phyloP scores from a whole-genome alignment of 2,797 vertebrate species.

The Danionella dracula region DNA sequence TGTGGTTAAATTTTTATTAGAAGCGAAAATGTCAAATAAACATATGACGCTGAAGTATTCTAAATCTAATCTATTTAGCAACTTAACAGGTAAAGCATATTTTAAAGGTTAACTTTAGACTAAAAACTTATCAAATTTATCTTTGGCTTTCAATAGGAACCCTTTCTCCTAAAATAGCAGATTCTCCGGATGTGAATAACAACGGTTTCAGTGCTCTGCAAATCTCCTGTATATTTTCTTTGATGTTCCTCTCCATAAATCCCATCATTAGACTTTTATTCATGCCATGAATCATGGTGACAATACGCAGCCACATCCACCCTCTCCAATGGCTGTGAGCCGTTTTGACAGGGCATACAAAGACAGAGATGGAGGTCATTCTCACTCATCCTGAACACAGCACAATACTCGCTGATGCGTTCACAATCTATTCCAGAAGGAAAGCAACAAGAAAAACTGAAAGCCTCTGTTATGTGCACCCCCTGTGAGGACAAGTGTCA shows the following conservation, averaged over 20 bases:
- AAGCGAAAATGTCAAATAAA: too few species aligned
- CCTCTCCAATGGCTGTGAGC: conserved; percentile 20
- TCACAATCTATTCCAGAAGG: conserved; percentile 53
- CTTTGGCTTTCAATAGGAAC: too few species aligned
- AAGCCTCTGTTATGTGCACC: conserved; percentile 26
- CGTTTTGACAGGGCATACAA: conserved; percentile 47
- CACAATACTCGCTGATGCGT: conserved; percentile 55
- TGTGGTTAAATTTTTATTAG: too few species aligned
- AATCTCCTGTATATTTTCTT: conserved; percentile 36
- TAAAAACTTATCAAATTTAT: too few species aligned
- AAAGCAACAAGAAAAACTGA: conserved; percentile 61
- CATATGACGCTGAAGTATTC: too few species aligned
- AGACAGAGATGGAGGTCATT: conserved; percentile 41
- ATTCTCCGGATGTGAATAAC: background rate
- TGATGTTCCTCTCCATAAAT: conserved; percentile 39
- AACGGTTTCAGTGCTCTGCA: background rate
- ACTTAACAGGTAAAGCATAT: too few species aligned
- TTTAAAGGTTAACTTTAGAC: too few species aligned
- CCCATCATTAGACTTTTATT: conserved; percentile 34
- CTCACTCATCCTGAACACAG: conserved; percentile 54
- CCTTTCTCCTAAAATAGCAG: background rate
- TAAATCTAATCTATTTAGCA: too few species aligned
- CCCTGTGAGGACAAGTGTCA: conserved; percentile 38
- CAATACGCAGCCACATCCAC: conserved; percentile 32
- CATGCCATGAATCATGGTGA: conserved; percentile 32